phyloP scores from a whole-genome alignment of 1,140 invertebrate genomes.

The Oscheius sp. region DNA sequence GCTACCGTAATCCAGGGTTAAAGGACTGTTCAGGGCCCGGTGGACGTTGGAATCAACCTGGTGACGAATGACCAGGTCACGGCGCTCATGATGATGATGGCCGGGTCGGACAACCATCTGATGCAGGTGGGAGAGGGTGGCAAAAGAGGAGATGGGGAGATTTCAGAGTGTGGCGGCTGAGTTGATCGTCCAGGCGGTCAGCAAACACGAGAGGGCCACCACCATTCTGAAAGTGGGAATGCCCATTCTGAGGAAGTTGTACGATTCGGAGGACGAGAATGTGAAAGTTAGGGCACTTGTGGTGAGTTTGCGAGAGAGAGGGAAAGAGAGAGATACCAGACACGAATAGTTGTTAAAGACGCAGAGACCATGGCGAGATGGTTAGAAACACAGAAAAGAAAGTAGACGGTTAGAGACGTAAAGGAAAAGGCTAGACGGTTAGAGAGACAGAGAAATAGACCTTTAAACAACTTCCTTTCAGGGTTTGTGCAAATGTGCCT shows the following conservation, averaged over 20 bases:
- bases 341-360: too few relatives aligned
- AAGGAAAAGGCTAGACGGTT: too few relatives aligned
- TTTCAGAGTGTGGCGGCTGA: slow-evolving; percentile 53
- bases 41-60: slow-evolving; percentile 88
- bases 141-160: neutral
- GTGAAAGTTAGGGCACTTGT: slow-evolving; percentile 72
- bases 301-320: slow-evolving; percentile 13
- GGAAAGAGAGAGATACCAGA: neutral
- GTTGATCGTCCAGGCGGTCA: slow-evolving; percentile 71
- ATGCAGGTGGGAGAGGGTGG: slow-evolving; percentile 29
- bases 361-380: too few relatives aligned
- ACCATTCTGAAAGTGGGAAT: slow-evolving; percentile 81
- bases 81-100: slow-evolving; percentile 95
- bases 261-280: slow-evolving; percentile 82
- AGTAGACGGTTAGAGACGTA: too few relatives aligned
- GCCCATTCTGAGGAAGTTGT: slow-evolving; percentile 88
- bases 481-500: slow-evolving; percentile 93
- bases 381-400: too few relatives aligned
- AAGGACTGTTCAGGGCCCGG: slow-evolving; percentile 69
- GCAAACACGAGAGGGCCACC: slow-evolving; percentile 93
- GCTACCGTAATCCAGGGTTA: neutral
- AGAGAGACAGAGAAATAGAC: too few relatives aligned
- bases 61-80: slow-evolving; percentile 87
- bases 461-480: too few relatives aligned
- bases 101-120: slow-evolving; percentile 72